Evolutionary conservation across 2,797 vertebrate species (phyloP).

Genomic region (Periophthalmus magnuspinnatus): DNA sequence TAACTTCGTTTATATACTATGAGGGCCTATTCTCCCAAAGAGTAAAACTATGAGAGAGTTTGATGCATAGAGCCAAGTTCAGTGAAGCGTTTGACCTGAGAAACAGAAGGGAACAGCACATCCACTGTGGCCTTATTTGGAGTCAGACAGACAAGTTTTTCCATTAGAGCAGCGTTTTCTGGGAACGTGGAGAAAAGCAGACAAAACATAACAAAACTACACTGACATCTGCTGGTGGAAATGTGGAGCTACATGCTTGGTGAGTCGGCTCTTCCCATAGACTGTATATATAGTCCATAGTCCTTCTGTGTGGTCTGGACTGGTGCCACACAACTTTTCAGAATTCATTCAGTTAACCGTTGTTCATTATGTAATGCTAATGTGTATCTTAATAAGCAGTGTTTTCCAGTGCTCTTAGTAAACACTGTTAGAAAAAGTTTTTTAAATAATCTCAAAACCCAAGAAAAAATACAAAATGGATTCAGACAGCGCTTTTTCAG

Average conservation of each 20-base stretch:
- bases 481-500: no score
- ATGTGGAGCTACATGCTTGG: conserved; percentile 35
- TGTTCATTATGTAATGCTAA: no score
- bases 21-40: neutral
- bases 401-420: no score
- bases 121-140: conserved; percentile 78
- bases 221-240: conserved; percentile 78
- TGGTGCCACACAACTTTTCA: no score
- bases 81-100: conserved; percentile 55
- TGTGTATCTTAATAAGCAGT: no score
- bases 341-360: no score
- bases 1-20: neutral
- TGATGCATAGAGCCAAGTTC: conserved; percentile 19
- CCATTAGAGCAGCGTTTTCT: conserved; percentile 49
- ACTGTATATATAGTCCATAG: no score
- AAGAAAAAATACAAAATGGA: no score
- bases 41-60: neutral
- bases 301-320: no score
- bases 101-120: conserved; percentile 41
- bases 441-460: no score
- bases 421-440: no score
- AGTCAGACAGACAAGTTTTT: conserved; percentile 56
- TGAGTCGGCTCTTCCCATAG: no score
- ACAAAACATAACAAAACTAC: neutral
- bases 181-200: conserved; percentile 43